Percentiles rank a stretch among this genome's conserved stretches.
Evolutionary conservation across 92 coral and sea anemone species (phyloP).

Genomic region (Paramuricea clavata): DNA sequence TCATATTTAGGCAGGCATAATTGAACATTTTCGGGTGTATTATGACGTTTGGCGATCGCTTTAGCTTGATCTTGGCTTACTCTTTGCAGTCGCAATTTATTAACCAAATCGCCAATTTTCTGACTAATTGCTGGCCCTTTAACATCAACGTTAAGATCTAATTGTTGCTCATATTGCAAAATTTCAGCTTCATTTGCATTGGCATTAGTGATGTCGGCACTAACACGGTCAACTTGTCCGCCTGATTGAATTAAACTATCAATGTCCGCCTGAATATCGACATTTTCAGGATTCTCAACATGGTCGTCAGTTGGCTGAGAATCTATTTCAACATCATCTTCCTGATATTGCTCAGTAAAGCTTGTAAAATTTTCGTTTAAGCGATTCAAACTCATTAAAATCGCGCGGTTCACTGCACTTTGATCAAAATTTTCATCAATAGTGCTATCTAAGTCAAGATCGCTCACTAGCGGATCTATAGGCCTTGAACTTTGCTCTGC

Average conservation of each 20-base stretch:
- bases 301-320: not conserved
- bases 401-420: not conserved
- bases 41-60: too few relatives aligned
- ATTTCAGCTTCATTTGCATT: constrained; percentile 40
- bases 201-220: not conserved
- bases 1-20: too few relatives aligned
- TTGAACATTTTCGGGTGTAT: too few relatives aligned
- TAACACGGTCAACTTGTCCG: not conserved
- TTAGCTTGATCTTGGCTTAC: too few relatives aligned
- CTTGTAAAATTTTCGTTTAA: not conserved
- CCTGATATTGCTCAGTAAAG: not conserved
- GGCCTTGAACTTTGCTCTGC: not conserved
- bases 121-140: too few relatives aligned
- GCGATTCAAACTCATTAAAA: not conserved
- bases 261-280: constrained; percentile 14
- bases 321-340: not conserved
- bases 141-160: too few relatives aligned
- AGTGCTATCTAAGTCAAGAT: not conserved
- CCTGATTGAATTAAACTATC: not conserved
- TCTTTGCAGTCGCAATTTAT: too few relatives aligned
- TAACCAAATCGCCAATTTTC: too few relatives aligned
- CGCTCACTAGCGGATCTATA: not conserved
- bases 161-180: not conserved
- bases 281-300: not conserved
- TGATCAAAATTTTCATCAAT: not conserved